Base-by-base conservation (phyloP, 2,888 invertebrate genomes). In the Agrotis puta region DNA sequence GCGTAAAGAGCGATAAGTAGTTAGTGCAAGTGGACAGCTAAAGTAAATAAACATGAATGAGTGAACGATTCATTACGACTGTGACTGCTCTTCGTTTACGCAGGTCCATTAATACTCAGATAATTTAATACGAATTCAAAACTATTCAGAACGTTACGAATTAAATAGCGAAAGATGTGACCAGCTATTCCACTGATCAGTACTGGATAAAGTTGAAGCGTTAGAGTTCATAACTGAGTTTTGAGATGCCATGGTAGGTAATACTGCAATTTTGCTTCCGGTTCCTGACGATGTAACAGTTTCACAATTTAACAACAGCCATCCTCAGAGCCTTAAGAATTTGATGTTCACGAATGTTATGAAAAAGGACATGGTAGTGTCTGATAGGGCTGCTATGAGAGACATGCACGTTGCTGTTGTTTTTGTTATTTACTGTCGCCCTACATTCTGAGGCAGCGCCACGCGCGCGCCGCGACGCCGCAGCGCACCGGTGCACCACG, bases 371-470 rank as follows among this genome's bases (percentile, higher is more conserved):
- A 62, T 18, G 54, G 18, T 56, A 51, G 50, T 53, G 43, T 70
- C 74, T 76, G 70, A 73, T 73, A 68, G 43, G 54, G 53, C 22
- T 59, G 62, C 69, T 74, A 74, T 77, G 61, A 61, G 47, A 75
- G 67, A 73, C 73, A 64, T 48, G 67, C 64, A 73, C 65, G 27
- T 70, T 74, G 57, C 57, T 69, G 83, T 87, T 89, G 88, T 88
- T 87, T 90, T 88, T 88, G 86, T 88, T 91, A 89, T 89, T 90
- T 89, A 90, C 85, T 74, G 83, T 84, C 88, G 93, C 84, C 92
- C 93, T 91, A 93, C 87, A 89, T 92, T 85, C 85, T 79, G 81
- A 79, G 82, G 78, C 70, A 70, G 88, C 88, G 81, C 86, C 84
- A 88, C 82, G 88, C 87, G 81, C 83, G 71, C 77, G 87, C 81